Evolutionary conservation across 2,797 vertebrate species (phyloP), one percentile per base, ranked within the genome.

Genomic region (Lagodon rhomboides): DNA sequence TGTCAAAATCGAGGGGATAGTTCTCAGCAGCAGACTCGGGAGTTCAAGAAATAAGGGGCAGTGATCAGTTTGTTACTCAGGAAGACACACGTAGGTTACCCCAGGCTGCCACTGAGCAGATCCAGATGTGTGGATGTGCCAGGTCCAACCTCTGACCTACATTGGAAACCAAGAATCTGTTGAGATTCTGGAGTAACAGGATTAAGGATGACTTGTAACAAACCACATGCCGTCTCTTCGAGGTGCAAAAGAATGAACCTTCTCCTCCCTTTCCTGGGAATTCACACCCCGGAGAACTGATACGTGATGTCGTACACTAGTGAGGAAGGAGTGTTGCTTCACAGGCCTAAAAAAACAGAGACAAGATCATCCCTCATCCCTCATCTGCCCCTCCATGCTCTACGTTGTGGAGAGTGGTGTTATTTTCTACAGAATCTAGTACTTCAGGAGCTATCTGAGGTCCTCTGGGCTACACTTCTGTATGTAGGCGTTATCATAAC

Each of bases 111-210:
- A 58, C 30, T 82, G 44, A 88, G 34, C 75, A 71, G 51, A 86
- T 80, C 80, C 86, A 91, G 79, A 87, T 87, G 82, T 83, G 68
- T 68, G 66, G 61, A 65, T 59, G 15, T 47, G 61, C 54, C 46
- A n/a, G 56, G 30, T 58, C 34, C 15, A 56, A 43, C 3, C 59
- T 46, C 75, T 77, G 66, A 66, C 15, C 68, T 73, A 15, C 7
- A 75, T 55, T 50, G 44, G 13, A 79, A 68, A 75, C 38, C 17
- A 51, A 54, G 23, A 78, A 50, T 64, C 58, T 73, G 34, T 67
- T 63, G 46, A 46, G 25, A 75, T 75, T 69, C 38, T 76, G 43
- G 44, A 61, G 50, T 49, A 72, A 60, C 41, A 63, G 56, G 70
- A 79, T 85, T 73, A 67, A 71, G 58, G 71, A 83, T 68, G 72